Conservation (phyloP, 2,113 vertebrate species). For the Eulacestoma nigropectus region DNA sequence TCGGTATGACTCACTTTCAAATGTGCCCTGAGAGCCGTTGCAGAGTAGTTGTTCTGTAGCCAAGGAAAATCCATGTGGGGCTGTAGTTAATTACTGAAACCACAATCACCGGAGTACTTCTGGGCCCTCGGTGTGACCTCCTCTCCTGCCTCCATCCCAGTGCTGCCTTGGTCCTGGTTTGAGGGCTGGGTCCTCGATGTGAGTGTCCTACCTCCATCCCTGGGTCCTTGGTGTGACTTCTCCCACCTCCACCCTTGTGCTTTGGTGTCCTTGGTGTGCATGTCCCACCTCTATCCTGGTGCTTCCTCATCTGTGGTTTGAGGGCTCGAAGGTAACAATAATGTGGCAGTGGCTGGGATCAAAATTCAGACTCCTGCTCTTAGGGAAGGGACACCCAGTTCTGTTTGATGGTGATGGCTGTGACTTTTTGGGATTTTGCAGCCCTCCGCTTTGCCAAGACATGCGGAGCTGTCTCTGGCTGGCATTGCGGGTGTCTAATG, state of each 20-base stretch:
- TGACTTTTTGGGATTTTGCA: background rate
- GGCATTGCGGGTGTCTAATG: background rate
- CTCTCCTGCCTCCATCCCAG: background rate
- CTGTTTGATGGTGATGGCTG: fast-evolving
- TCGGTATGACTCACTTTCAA: background rate
- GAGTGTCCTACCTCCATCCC: background rate
- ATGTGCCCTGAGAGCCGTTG: background rate
- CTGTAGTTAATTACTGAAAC: background rate
- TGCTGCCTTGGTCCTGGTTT: background rate
- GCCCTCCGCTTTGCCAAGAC: background rate
- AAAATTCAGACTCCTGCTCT: background rate
- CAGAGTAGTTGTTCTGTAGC: background rate
- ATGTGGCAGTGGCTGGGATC: background rate
- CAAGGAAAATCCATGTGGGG: background rate
- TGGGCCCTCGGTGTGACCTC: background rate
- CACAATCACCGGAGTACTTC: fast-evolving
- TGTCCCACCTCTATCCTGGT: background rate
- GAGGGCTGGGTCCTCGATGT: background rate
- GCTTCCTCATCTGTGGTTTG: background rate
- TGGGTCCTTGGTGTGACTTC: background rate
- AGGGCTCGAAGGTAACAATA: background rate
- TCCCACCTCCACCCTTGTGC: background rate
- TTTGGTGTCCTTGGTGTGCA: background rate
- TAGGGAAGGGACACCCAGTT: background rate
- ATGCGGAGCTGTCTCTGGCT: background rate